Percentiles rank a stretch among this genome's conserved stretches.
Conservation (phyloP, 2,888 invertebrate species). For the Baronia brevicornis region DNA sequence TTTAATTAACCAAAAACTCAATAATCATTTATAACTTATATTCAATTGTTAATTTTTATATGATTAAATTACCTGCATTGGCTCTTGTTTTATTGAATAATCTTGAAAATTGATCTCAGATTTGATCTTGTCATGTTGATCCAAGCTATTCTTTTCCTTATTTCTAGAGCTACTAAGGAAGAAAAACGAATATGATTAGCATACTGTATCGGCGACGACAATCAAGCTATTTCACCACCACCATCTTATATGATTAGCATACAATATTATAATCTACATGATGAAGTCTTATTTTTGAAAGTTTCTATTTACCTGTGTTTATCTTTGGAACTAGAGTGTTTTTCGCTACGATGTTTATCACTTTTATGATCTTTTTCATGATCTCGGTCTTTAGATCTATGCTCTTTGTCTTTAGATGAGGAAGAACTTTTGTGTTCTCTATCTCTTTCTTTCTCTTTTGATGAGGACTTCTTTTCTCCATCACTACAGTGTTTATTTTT, state of each 20-base stretch:
- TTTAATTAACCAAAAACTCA: too few species aligned
- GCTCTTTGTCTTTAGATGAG: conserved; percentile 62
- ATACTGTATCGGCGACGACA: too few species aligned
- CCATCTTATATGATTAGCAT: too few species aligned
- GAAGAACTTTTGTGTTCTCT: conserved; percentile 37
- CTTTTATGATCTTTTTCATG: conserved; percentile 47
- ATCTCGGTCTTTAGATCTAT: conserved; percentile 53
- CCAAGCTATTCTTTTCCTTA: conserved; percentile 48
- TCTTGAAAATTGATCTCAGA: conserved; percentile 36
- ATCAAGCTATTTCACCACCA: too few species aligned
- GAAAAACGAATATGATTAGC: conserved; percentile 6
- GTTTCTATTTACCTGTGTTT: conserved; percentile 65
- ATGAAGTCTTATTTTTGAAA: conserved; percentile 3
- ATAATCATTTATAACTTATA: too few species aligned
- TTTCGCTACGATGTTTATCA: conserved; percentile 62
- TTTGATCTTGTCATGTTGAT: conserved; percentile 49
- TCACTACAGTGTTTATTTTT: conserved; percentile 35
- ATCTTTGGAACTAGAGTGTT: conserved; percentile 69
- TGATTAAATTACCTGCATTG: conserved; percentile 50
- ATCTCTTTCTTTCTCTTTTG: conserved; percentile 38
- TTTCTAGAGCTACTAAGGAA: conserved; percentile 28
- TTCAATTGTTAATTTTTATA: neutral
- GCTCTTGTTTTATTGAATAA: conserved; percentile 57
- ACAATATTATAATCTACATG: conserved; percentile 2
- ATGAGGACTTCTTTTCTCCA: conserved; percentile 39